Evolutionary conservation across 2,113 vertebrate species (phyloP).

Genomic region (Ailurus styani): DNA sequence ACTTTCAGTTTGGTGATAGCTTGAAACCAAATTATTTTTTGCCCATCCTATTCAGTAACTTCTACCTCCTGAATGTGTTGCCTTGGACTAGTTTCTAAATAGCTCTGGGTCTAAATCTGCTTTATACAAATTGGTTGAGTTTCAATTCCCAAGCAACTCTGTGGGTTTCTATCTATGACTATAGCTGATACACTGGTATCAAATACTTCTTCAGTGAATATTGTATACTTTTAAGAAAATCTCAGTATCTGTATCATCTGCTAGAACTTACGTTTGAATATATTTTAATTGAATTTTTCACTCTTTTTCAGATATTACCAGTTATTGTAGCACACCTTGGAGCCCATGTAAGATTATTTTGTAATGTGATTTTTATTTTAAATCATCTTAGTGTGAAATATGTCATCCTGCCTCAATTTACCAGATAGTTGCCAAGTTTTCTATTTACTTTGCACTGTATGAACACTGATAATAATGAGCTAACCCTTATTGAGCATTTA

Average conservation of each 20-base stretch:
- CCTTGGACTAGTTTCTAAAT: not conserved
- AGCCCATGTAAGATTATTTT: slow-evolving; percentile 47
- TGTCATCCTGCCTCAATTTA: not conserved
- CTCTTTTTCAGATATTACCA: slow-evolving; percentile 50
- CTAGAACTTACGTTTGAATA: not conserved
- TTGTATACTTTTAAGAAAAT: not conserved
- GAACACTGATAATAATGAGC: not conserved
- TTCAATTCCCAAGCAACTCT: not conserved
- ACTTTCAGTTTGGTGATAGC: not conserved
- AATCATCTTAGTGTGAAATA: not conserved
- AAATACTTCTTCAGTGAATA: not conserved
- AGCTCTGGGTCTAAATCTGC: not conserved
- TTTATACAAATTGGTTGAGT: not conserved
- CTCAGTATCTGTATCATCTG: not conserved
- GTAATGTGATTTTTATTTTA: not conserved
- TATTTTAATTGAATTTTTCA: not conserved
- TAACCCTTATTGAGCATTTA: not conserved
- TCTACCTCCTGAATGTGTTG: not conserved
- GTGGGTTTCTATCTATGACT: not conserved
- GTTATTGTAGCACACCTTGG: slow-evolving; percentile 45
- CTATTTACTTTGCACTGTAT: not conserved
- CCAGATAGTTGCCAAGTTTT: not conserved
- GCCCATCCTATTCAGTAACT: not conserved
- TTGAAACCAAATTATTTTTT: not conserved
- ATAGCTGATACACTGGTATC: not conserved